A percentile compares a stretch with the other conserved stretches of the same genome.
phyloP scores from a whole-genome alignment of 2,888 invertebrate genomes.

The Muscina levida region DNA sequence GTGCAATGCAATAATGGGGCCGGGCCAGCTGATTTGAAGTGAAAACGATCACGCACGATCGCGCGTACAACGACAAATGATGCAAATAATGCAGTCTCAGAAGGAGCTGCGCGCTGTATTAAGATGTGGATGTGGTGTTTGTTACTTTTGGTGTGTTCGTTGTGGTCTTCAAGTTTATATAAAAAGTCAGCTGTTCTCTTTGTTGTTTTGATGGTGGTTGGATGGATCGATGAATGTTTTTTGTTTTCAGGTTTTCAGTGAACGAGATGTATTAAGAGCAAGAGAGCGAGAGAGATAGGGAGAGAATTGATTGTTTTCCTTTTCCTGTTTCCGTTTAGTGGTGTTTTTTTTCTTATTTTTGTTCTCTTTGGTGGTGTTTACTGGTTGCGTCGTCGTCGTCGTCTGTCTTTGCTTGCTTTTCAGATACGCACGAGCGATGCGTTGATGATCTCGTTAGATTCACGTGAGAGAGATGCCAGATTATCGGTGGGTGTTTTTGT shows the following conservation, averaged over 20 bases:
- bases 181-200: too few relatives aligned
- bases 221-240: slow-evolving; percentile 2
- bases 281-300: neutral
- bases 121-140: neutral
- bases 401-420: neutral
- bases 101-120: neutral
- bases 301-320: slow-evolving; percentile 24
- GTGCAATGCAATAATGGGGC: neutral
- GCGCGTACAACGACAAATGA: too few relatives aligned
- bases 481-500: slow-evolving; percentile 61
- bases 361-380: slow-evolving; percentile 14
- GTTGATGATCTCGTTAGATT: slow-evolving; percentile 26
- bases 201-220: slow-evolving; percentile 23
- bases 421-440: too few relatives aligned
- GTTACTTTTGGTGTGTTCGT: slow-evolving; percentile 36
- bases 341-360: neutral
- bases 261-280: too few relatives aligned
- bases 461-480: slow-evolving; percentile 54
- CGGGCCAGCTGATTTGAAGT: neutral
- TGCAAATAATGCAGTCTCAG: too few relatives aligned
- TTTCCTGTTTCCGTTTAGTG: neutral
- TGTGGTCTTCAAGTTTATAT: slow-evolving; percentile 36
- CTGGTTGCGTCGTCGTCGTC: slow-evolving; percentile 32
- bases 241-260: slow-evolving; percentile 21
- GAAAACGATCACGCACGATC: slow-evolving; percentile 65